Conservation (phyloP, 2,797 vertebrate species). For the Lithobates pipiens region DNA sequence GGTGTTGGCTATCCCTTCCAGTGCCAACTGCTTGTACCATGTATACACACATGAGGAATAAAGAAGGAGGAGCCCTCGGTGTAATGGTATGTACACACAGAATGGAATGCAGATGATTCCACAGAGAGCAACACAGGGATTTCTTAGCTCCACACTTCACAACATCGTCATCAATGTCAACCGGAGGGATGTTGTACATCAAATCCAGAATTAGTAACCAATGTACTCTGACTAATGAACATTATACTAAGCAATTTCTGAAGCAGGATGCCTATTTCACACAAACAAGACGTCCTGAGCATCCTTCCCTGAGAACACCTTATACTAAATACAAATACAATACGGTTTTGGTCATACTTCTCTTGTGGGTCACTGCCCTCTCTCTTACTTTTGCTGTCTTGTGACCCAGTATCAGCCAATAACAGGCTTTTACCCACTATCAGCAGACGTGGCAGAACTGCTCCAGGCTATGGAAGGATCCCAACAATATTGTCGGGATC, state of each 20-base stretch:
- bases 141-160: not conserved
- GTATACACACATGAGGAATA: not conserved
- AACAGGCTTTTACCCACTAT: too few relatives aligned
- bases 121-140: slow-evolving; percentile 19
- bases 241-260: not conserved
- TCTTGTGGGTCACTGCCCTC: too few relatives aligned
- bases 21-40: not conserved
- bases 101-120: slow-evolving; percentile 45
- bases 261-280: not conserved
- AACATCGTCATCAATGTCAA: not conserved
- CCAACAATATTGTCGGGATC: too few relatives aligned
- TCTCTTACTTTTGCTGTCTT: too few relatives aligned
- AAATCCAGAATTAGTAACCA: not conserved
- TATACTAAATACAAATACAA: too few relatives aligned
- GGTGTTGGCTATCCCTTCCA: not conserved
- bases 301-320: not conserved
- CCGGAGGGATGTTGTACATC: not conserved
- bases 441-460: too few relatives aligned
- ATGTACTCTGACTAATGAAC: slow-evolving; percentile 4
- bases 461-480: too few relatives aligned
- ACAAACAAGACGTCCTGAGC: slow-evolving; percentile 1
- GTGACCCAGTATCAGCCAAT: too few relatives aligned
- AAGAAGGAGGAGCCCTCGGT: slow-evolving; percentile 22
- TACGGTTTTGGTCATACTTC: too few relatives aligned
- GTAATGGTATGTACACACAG: slow-evolving; percentile 28